phyloP scores from a whole-genome alignment of 2,113 vertebrate species.

The Plecotus auritus region DNA sequence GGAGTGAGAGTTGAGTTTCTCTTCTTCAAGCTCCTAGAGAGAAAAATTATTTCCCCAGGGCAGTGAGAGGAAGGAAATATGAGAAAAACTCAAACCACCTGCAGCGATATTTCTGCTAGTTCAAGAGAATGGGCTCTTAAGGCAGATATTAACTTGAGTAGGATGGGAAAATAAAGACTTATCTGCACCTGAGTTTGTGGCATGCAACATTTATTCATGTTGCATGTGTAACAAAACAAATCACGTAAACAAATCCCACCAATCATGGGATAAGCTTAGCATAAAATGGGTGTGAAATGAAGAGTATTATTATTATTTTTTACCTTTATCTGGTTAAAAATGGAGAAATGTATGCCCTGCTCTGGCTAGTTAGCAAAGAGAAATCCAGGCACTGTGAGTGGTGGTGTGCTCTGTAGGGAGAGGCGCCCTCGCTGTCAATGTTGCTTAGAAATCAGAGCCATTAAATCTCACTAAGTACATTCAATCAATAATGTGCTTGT shows the following conservation, averaged over 20 bases:
- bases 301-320: neutral
- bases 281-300: neutral
- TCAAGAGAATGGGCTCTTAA: neutral
- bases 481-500: neutral
- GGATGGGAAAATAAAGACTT: neutral
- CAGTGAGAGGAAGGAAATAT: neutral
- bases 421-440: neutral
- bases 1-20: neutral
- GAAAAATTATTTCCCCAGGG: neutral
- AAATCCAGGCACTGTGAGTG: neutral
- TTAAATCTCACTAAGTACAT: neutral
- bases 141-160: neutral
- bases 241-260: neutral
- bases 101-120: neutral
- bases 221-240: neutral
- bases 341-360: neutral
- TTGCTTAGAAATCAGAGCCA: neutral
- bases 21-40: neutral
- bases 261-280: neutral
- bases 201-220: neutral
- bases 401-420: neutral
- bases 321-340: neutral
- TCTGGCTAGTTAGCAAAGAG: neutral
- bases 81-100: neutral
- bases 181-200: neutral